Conservation (phyloP, 2,113 vertebrate species). For the Tyto alba region DNA sequence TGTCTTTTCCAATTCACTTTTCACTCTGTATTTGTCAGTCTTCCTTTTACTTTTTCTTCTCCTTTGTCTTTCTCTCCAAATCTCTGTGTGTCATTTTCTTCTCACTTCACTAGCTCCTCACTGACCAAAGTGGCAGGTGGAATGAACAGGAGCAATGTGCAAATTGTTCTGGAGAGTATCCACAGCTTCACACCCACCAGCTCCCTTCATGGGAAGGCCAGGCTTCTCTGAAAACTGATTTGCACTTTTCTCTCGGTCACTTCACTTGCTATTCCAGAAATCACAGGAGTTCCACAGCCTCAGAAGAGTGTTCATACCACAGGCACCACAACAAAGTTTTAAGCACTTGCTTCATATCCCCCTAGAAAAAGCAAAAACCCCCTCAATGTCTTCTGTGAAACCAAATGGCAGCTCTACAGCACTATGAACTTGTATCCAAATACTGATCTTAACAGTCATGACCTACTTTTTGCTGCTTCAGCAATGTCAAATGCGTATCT, state of each 20-base stretch:
- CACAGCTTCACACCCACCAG: background rate
- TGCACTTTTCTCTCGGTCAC: background rate
- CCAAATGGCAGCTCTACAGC: background rate
- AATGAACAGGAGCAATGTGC: background rate
- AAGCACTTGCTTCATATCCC: background rate
- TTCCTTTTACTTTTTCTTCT: background rate
- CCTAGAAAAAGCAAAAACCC: background rate
- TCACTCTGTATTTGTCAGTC: constrained; percentile 11
- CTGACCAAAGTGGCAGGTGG: background rate
- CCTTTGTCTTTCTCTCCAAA: background rate
- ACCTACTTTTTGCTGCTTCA: background rate
- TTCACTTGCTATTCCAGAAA: background rate
- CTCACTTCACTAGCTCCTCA: constrained; percentile 1
- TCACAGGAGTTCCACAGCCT: background rate
- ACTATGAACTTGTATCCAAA: background rate
- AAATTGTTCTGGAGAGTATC: constrained; percentile 3
- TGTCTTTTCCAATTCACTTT: constrained; percentile 31
- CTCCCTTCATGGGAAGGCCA: background rate
- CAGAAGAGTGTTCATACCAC: background rate
- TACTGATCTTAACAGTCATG: background rate
- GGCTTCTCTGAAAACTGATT: background rate
- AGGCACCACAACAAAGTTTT: background rate
- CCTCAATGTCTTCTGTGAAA: background rate
- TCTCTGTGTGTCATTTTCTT: constrained; percentile 7
- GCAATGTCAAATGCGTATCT: background rate